phyloP scores from a whole-genome alignment of 2,113 vertebrate species.

The Seriola aureovittata region DNA sequence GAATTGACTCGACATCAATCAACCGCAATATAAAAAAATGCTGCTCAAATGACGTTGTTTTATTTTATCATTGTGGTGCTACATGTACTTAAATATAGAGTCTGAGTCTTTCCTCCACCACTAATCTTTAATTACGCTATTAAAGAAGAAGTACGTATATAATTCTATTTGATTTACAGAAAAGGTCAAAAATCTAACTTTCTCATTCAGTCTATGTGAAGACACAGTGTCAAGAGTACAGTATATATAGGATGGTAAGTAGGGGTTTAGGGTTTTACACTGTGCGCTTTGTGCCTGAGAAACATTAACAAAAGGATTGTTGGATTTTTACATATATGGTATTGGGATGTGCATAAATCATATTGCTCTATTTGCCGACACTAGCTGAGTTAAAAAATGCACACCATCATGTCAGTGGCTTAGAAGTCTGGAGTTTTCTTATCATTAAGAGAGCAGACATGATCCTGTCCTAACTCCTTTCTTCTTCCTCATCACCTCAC shows the following conservation, averaged over 20 bases:
- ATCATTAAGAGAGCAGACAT: not conserved
- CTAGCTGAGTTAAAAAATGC: not conserved
- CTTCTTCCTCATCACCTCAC: slow-evolving; percentile 9
- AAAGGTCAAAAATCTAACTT: not conserved
- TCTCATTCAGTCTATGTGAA: not conserved
- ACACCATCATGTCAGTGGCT: not conserved
- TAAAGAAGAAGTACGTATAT: not conserved
- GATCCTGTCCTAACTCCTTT: not conserved
- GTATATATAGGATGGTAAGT: no score
- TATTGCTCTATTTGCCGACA: not conserved
- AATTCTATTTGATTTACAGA: not conserved
- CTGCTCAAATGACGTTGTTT: no score
- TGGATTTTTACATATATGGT: not conserved
- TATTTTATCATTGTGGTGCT: no score
- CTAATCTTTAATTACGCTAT: not conserved
- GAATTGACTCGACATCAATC: no score
- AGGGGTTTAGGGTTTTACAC: no score
- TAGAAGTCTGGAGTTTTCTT: not conserved
- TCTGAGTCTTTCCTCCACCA: not conserved
- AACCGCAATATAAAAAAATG: no score
- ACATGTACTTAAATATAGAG: no score
- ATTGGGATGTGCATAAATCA: not conserved
- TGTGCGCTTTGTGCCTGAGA: no score
- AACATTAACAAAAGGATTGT: no score
- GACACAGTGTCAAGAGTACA: not conserved